Percentiles rank a stretch among this genome's conserved stretches.
These are phyloP conservation scores for Xyliphius kryptos DNA, from an alignment of 2,113 vertebrate species.

Conservation along the genomic window DNA sequence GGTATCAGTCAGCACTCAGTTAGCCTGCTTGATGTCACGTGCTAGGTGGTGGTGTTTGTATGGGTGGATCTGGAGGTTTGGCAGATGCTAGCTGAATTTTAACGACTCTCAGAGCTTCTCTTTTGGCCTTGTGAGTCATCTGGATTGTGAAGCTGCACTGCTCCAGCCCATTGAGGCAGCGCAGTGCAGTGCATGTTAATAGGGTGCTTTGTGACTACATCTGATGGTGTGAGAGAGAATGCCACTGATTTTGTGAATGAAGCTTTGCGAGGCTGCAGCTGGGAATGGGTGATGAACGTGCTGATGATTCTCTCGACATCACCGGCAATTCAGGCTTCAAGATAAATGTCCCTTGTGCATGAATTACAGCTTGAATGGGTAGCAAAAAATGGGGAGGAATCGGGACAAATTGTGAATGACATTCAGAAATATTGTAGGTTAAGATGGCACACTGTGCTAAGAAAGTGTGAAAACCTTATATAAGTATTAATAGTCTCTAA, in stretches of 20 bases:
- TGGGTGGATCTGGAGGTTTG: constrained; percentile 25
- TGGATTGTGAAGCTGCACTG: constrained; percentile 8
- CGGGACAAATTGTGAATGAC: constrained; percentile 24
- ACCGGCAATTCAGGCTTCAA: constrained; percentile 20
- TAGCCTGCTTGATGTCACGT: constrained; percentile 21
- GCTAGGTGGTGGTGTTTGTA: background rate
- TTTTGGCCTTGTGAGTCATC: constrained; percentile 35
- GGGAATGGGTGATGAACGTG: constrained; percentile 11
- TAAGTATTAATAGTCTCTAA: constrained; percentile 7
- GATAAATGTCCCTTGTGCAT: constrained; percentile 19
- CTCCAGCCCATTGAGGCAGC: constrained; percentile 21
- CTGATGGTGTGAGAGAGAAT: constrained; percentile 22
- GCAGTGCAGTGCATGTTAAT: constrained; percentile 32
- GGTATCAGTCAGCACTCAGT: constrained; percentile 6
- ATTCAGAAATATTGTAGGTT: constrained; percentile 20
- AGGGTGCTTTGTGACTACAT: constrained; percentile 25
- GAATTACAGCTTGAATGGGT: constrained; percentile 23
- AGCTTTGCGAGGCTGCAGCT: constrained; percentile 23
- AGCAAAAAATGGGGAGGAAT: constrained; percentile 9
- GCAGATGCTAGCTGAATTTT: constrained; percentile 39
- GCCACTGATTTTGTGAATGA: constrained; percentile 38
- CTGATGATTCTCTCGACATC: constrained; percentile 21
- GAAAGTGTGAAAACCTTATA: constrained; percentile 3
- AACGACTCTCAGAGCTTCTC: constrained; percentile 16
- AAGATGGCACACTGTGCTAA: constrained; percentile 2